Percentiles rank a stretch among this genome's conserved stretches.
Conservation (phyloP, 2,797 vertebrate species). For the Phrynocephalus vlangalii region DNA sequence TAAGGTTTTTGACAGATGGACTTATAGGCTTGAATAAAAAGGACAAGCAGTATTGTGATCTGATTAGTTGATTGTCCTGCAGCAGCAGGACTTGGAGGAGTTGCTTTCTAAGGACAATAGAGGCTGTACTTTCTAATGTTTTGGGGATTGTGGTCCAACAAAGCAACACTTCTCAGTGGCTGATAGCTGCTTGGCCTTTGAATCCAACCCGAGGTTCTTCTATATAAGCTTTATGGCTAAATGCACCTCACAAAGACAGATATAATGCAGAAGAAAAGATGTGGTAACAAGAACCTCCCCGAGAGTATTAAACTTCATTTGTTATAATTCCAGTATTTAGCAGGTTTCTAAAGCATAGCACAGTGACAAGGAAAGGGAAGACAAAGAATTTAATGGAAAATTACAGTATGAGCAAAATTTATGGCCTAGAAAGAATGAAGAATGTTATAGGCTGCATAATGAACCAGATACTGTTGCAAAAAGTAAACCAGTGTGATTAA, state of each 20-base stretch:
- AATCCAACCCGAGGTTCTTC: background rate
- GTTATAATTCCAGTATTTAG: background rate
- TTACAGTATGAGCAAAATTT: background rate
- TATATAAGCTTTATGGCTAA: background rate
- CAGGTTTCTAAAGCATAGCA: background rate
- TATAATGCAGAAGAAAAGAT: background rate
- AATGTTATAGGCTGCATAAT: conserved; percentile 16
- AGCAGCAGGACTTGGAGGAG: no score
- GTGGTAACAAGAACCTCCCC: background rate
- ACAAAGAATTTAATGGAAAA: conserved; percentile 20
- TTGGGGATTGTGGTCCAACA: no score
- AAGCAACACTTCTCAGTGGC: no score
- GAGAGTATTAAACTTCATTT: conserved; percentile 1
- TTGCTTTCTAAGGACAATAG: no score
- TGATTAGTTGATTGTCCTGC: no score
- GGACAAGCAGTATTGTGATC: no score
- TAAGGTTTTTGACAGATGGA: background rate
- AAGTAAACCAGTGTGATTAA: conserved; percentile 14
- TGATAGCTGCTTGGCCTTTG: background rate
- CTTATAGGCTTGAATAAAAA: no score
- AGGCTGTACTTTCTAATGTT: no score
- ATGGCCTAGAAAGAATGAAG: conserved; percentile 25
- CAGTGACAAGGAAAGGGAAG: conserved; percentile 12
- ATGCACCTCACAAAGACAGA: background rate
- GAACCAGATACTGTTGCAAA: background rate